Evolutionary conservation across 2,113 vertebrate genomes (phyloP).

Genomic region (Pheucticus melanocephalus): DNA sequence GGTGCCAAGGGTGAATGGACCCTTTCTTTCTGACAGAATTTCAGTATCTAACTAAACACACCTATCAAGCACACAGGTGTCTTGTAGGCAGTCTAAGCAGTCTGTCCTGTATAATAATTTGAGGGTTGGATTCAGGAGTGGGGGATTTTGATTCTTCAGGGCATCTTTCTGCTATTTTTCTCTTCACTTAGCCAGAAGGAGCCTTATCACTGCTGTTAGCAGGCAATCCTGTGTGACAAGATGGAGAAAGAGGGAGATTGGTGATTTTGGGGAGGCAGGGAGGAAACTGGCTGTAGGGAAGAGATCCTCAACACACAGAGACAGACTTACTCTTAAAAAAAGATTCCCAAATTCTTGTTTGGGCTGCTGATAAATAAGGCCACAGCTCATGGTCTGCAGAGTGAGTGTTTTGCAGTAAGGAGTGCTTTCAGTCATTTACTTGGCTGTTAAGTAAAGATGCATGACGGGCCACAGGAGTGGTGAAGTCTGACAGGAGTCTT

Average conservation of each 20-base stretch:
- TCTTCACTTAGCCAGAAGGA: neutral
- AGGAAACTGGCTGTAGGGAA: neutral
- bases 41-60: neutral
- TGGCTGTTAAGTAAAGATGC: neutral
- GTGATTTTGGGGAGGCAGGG: neutral
- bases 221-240: neutral
- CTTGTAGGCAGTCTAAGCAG: neutral
- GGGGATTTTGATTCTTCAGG: neutral
- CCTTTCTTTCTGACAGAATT: neutral
- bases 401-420: neutral
- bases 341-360: neutral
- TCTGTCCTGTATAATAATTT: neutral
- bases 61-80: neutral
- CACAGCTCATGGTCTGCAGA: neutral
- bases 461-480: neutral
- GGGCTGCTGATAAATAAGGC: neutral
- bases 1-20: neutral
- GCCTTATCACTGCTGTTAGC: neutral
- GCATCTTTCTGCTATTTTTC: neutral
- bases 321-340: neutral
- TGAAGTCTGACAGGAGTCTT: neutral
- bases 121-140: neutral
- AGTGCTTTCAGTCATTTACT: neutral
- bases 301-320: neutral
- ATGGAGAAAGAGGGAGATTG: neutral